phyloP scores from a whole-genome alignment of 2,797 vertebrate species.

The Menidia menidia region DNA sequence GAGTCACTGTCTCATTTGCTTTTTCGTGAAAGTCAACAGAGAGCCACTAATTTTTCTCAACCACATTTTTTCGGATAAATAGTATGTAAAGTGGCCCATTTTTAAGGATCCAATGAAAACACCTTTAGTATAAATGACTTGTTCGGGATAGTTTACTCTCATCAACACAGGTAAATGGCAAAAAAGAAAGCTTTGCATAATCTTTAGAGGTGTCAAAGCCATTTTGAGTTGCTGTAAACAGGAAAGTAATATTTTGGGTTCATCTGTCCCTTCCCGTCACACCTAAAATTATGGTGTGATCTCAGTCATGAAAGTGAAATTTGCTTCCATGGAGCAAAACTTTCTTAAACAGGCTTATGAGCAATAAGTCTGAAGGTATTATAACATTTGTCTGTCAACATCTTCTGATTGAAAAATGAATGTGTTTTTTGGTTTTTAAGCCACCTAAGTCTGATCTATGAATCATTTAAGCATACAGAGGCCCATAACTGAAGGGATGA shows the following conservation, averaged over 20 bases:
- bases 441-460: neutral
- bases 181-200: conserved; percentile 52
- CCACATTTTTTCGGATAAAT: conserved; percentile 7
- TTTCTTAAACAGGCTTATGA: neutral
- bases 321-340: neutral
- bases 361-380: neutral
- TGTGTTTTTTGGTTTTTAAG: neutral
- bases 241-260: conserved; percentile 32
- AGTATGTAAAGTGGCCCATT: conserved; percentile 32
- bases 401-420: no score
- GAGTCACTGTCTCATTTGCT: conserved; percentile 29
- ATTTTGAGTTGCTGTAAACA: conserved; percentile 31
- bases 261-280: conserved; percentile 40
- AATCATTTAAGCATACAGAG: neutral
- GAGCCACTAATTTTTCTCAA: no score
- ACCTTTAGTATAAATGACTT: conserved; percentile 36
- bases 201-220: conserved; percentile 36
- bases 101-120: conserved; percentile 32
- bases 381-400: neutral
- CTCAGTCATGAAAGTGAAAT: neutral
- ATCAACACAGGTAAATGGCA: conserved; percentile 30
- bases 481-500: no score
- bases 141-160: conserved; percentile 33
- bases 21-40: neutral
- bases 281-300: conserved; percentile 28